Conservation (phyloP, 2,888 invertebrate species). For the Erebia epiphron region DNA sequence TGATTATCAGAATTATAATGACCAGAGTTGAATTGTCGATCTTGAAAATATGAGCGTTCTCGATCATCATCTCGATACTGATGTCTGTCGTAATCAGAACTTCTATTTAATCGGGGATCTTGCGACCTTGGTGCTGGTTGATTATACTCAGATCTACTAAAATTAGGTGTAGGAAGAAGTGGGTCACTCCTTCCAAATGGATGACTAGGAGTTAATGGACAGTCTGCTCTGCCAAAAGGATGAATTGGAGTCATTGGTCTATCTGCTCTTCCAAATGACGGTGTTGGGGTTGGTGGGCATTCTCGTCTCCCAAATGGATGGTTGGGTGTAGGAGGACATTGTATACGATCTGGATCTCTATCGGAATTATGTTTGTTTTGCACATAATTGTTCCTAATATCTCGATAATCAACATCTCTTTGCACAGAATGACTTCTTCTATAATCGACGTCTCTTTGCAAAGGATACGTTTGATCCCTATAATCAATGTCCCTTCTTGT, state of each 20-base stretch:
- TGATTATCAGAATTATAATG: conserved; percentile 43
- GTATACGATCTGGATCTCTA: conserved; percentile 30
- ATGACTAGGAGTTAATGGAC: conserved; percentile 52
- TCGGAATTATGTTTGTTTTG: conserved; percentile 18
- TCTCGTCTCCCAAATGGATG: conserved; percentile 42
- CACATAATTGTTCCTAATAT: conserved; percentile 39
- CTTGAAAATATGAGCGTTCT: conserved; percentile 53
- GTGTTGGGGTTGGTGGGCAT: conserved; percentile 47
- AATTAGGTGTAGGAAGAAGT: conserved; percentile 46
- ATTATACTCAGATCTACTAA: conserved; percentile 46
- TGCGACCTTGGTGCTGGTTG: conserved; percentile 40
- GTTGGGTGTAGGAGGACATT: conserved; percentile 28
- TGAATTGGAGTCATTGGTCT: conserved; percentile 49
- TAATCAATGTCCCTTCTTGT: conserved; percentile 42
- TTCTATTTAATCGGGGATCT: conserved; percentile 65
- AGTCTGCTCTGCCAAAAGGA: conserved; percentile 45
- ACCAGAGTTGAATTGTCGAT: conserved; percentile 44
- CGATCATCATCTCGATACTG: conserved; percentile 49
- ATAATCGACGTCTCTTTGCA: conserved; percentile 37
- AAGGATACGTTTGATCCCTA: conserved; percentile 37
- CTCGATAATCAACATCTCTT: conserved; percentile 43
- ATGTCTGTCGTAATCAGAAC: conserved; percentile 52
- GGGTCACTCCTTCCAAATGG: conserved; percentile 57
- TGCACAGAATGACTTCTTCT: conserved; percentile 39
- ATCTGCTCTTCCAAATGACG: conserved; percentile 50